These are phyloP conservation scores for Acleris sparsana DNA, from an alignment of 2,888 invertebrate genomes.

Conservation along the genomic window DNA sequence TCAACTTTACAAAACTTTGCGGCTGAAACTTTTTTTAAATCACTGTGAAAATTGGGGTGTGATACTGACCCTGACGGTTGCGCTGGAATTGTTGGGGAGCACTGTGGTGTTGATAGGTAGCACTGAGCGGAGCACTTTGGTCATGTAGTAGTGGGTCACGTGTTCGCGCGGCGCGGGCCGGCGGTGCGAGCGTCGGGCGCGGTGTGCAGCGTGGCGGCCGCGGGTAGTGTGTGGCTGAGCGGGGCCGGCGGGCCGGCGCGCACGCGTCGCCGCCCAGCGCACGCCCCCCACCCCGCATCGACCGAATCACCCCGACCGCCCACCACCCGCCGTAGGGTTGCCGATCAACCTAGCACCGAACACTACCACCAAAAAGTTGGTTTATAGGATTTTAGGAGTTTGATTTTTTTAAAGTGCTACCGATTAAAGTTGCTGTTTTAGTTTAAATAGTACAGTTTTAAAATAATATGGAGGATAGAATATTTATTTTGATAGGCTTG, in stretches of 20 bases:
- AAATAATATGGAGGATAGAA: no score
- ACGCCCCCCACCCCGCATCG: conserved; percentile 58
- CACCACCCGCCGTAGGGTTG: conserved; percentile 51
- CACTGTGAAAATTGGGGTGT: conserved; percentile 47
- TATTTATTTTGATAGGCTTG: no score
- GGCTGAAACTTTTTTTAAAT: conserved; percentile 71
- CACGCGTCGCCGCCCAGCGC: conserved; percentile 52
- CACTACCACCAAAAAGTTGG: conserved; percentile 8
- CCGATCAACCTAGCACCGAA: conserved; percentile 20
- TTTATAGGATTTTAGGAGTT: conserved; percentile 10
- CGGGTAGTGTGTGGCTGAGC: conserved; percentile 43
- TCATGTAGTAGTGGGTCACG: conserved; percentile 75
- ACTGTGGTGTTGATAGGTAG: conserved; percentile 79
- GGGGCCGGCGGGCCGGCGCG: conserved; percentile 46
- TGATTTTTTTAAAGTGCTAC: neutral
- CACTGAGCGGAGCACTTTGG: conserved; percentile 82
- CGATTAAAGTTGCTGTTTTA: no score
- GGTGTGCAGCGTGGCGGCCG: conserved; percentile 60
- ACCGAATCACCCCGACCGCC: conserved; percentile 70
- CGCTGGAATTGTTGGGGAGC: conserved; percentile 75
- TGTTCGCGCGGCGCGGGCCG: conserved; percentile 74
- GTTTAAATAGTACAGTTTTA: no score
- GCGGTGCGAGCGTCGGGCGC: conserved; percentile 72
- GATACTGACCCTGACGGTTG: conserved; percentile 80
- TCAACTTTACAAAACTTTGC: conserved; percentile 75